These are phyloP conservation scores for Alloscopus bannaensis DNA, from an alignment of 2,888 invertebrate genomes.

Conservation along the genomic window DNA sequence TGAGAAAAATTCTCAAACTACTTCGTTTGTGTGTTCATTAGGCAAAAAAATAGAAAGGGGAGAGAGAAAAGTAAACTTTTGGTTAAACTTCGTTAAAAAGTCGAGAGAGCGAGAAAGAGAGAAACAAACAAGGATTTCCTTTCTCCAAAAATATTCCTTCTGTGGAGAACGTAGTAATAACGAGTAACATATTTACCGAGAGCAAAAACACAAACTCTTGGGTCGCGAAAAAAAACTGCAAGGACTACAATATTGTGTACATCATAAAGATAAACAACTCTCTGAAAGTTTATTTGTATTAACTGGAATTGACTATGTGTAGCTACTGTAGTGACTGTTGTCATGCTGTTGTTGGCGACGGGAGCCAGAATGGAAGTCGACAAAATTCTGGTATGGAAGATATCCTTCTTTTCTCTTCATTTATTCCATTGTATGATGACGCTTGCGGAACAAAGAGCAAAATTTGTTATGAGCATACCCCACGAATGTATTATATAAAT, in stretches of 20 bases:
- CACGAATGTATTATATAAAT: too few relatives aligned
- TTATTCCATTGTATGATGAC: not conserved
- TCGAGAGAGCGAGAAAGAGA: not conserved
- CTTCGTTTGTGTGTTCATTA: constrained; percentile 47
- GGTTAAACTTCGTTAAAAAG: constrained; percentile 51
- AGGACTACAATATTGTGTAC: constrained; percentile 10
- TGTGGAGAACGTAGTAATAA: not conserved
- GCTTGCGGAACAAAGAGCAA: too few relatives aligned
- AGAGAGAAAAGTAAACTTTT: constrained; percentile 34
- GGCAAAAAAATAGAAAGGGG: constrained; percentile 6
- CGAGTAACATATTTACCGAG: not conserved
- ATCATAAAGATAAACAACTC: constrained; percentile 19
- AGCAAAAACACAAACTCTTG: too few relatives aligned
- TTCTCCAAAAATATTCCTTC: not conserved
- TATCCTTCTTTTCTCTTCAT: constrained; percentile 1
- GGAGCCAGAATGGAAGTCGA: constrained; percentile 70
- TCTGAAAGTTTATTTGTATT: constrained; percentile 23
- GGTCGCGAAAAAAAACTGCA: not conserved
- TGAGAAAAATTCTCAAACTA: constrained; percentile 33
- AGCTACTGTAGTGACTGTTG: constrained; percentile 72
- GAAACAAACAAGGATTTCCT: constrained; percentile 1
- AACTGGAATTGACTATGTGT: constrained; percentile 62
- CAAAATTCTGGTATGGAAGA: constrained; percentile 67
- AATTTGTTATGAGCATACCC: too few relatives aligned
- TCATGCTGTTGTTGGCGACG: constrained; percentile 70